A percentile compares a stretch with the other conserved stretches of the same genome.
phyloP scores from a whole-genome alignment of 2,797 vertebrate genomes.

The Mormyrus hasselquistii region DNA sequence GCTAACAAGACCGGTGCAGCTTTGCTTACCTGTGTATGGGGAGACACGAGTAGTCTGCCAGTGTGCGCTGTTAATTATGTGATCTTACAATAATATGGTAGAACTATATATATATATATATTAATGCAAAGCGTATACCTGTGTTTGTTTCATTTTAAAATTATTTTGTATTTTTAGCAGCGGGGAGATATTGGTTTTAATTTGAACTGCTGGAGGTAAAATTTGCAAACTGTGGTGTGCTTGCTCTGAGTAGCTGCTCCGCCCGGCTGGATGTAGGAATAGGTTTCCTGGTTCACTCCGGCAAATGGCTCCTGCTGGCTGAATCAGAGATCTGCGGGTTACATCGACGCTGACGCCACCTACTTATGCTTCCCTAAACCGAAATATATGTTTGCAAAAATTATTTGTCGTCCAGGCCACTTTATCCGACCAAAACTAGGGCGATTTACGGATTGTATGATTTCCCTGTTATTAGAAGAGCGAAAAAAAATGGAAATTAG shows the following conservation, averaged over 20 bases:
- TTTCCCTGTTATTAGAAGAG: not conserved
- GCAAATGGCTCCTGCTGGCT: slow-evolving; percentile 10
- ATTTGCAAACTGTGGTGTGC: not conserved
- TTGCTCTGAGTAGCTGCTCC: not conserved
- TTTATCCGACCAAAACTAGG: not conserved
- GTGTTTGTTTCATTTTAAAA: not conserved
- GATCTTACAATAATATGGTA: not conserved
- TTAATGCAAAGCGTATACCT: not conserved
- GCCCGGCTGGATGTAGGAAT: not conserved
- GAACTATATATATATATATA: not conserved
- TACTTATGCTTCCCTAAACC: not conserved
- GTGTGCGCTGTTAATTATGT: not conserved
- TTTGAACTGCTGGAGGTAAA: not conserved
- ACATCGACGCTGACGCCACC: not conserved
- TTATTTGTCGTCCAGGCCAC: not conserved
- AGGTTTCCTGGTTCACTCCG: not conserved
- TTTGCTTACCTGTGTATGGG: not conserved
- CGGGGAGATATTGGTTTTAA: not conserved
- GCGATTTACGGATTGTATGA: not conserved
- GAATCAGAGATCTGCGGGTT: slow-evolving; percentile 1
- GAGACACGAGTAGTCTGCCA: not conserved
- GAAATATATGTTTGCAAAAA: not conserved
- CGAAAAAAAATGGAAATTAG: not conserved
- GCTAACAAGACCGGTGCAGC: not conserved
- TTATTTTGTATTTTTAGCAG: not conserved